A percentile compares a stretch with the other conserved stretches of the same genome.
Conservation (phyloP, 2,113 vertebrate genomes). For the Rhipidura dahli region DNA sequence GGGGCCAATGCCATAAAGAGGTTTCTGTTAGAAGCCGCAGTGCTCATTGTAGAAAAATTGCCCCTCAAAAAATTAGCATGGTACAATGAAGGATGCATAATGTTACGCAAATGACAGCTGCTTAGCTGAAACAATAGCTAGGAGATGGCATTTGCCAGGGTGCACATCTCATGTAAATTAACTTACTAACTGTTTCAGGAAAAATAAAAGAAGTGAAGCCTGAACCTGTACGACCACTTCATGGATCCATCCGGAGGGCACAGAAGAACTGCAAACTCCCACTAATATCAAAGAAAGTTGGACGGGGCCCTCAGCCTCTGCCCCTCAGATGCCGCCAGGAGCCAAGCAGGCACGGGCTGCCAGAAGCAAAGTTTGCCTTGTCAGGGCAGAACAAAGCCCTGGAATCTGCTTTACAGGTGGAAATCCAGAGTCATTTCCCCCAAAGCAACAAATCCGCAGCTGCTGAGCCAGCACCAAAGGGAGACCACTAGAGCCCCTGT, state of each 20-base stretch:
- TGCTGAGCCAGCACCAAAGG: background rate
- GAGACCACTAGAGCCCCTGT: background rate
- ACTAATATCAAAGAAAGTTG: conserved; percentile 17
- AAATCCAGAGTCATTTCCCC: conserved; percentile 2
- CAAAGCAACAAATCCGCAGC: background rate
- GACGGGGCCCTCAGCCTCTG: background rate
- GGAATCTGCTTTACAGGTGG: conserved; percentile 55
- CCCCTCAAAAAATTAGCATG: conserved; percentile 88
- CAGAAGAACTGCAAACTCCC: conserved; percentile 9
- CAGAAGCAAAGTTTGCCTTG: conserved; percentile 17
- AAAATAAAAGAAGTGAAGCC: conserved; percentile 49
- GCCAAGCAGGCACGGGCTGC: background rate
- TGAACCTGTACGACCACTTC: conserved; percentile 51
- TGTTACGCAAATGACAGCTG: conserved; percentile 89
- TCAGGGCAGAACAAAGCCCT: conserved; percentile 30
- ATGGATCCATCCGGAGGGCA: conserved; percentile 17
- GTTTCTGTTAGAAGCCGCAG: conserved; percentile 92
- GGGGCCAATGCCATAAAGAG: conserved; percentile 90
- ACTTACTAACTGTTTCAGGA: conserved; percentile 57
- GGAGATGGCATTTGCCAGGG: conserved; percentile 82
- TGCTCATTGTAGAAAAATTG: conserved; percentile 94
- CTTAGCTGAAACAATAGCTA: conserved; percentile 79
- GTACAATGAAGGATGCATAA: conserved; percentile 90
- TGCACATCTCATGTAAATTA: conserved; percentile 84
- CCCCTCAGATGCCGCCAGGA: background rate